Evolutionary conservation across 2,797 vertebrate species (phyloP).

Genomic region (Falco peregrinus): DNA sequence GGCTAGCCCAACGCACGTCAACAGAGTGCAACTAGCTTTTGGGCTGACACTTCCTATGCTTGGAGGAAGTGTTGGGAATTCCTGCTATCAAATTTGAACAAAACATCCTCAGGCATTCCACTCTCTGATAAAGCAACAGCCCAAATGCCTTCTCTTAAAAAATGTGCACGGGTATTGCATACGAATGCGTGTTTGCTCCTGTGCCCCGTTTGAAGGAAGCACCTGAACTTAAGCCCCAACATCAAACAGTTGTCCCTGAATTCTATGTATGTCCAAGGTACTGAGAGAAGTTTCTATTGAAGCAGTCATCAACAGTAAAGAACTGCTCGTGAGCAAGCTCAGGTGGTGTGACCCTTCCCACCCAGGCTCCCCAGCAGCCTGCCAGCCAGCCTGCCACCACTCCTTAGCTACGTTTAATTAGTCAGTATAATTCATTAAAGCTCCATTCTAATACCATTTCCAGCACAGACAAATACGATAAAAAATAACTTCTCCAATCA

Average conservation of each 20-base stretch:
- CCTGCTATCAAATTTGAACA: background rate
- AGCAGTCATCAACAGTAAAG: background rate
- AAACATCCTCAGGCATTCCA: background rate
- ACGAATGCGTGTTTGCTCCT: background rate
- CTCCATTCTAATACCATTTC: background rate
- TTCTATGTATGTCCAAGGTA: background rate
- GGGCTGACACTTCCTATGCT: background rate
- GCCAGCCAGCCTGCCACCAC: background rate
- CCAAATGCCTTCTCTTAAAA: background rate
- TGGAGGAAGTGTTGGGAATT: background rate
- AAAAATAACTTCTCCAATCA: background rate
- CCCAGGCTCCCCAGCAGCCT: background rate
- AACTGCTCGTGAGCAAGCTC: background rate
- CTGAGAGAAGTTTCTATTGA: background rate
- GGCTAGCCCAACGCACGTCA: fast-evolving
- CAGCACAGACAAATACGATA: background rate
- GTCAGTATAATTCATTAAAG: background rate
- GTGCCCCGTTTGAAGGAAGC: background rate
- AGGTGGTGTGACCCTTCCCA: too few species aligned
- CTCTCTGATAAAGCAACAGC: background rate
- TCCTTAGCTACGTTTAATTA: background rate
- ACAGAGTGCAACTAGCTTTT: background rate
- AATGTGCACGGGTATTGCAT: fast-evolving
- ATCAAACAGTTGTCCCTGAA: background rate
- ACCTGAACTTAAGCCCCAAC: background rate